A percentile compares a stretch with the other conserved stretches of the same genome.
phyloP scores from a whole-genome alignment of 2,113 vertebrate genomes.

The Corythornis madagascariensis region DNA sequence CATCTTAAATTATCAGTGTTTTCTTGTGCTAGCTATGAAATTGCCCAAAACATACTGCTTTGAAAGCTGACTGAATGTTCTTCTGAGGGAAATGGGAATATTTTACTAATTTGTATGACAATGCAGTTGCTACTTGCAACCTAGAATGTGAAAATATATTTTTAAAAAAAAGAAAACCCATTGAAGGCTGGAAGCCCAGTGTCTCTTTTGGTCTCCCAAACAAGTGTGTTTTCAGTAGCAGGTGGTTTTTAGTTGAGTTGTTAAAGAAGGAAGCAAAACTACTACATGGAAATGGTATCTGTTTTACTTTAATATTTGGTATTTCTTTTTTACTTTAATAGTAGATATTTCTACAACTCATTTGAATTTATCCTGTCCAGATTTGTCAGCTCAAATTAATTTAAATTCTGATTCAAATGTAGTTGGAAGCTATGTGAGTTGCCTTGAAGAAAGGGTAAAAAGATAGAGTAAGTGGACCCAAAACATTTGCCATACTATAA shows the following conservation, averaged over 20 bases:
- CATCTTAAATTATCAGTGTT: neutral
- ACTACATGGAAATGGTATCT: neutral
- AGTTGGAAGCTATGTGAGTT: neutral
- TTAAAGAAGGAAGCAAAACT: neutral
- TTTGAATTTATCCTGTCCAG: neutral
- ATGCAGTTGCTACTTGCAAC: neutral
- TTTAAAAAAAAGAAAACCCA: fast-evolving
- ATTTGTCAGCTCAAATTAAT: neutral
- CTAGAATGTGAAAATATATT: neutral
- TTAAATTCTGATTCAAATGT: neutral
- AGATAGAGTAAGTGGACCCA: neutral
- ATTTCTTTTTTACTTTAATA: neutral
- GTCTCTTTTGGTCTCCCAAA: neutral
- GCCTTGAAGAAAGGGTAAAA: neutral
- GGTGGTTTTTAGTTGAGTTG: neutral
- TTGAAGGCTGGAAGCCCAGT: neutral
- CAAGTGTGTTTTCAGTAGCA: neutral
- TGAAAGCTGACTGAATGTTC: neutral
- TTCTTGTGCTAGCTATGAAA: neutral
- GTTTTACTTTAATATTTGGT: neutral
- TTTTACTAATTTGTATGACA: neutral
- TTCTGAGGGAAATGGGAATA: neutral
- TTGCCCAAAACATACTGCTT: neutral
- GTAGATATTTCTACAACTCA: neutral
- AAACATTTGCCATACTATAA: neutral